These are phyloP conservation scores for Melospiza melodia DNA, from an alignment of 2,113 vertebrate genomes.

Conservation along the genomic window DNA sequence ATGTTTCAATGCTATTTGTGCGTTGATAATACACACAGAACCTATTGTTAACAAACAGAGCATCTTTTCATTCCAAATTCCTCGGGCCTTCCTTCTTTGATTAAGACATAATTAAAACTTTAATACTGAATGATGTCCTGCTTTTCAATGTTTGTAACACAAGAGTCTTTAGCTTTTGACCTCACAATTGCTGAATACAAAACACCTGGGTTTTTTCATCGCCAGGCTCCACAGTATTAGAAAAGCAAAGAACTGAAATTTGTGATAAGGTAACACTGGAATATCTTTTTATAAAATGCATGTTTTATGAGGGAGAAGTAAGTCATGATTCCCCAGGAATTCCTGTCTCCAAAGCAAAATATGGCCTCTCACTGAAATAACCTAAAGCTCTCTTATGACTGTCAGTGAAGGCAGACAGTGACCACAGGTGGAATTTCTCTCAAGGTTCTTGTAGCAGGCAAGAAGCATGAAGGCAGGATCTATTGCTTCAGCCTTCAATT, in stretches of 20 bases:
- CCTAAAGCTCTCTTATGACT: neutral
- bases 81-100: neutral
- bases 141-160: neutral
- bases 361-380: neutral
- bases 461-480: neutral
- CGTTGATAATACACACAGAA: neutral
- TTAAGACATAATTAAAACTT: neutral
- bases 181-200: neutral
- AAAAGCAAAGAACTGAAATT: neutral
- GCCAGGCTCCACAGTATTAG: neutral
- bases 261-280: neutral
- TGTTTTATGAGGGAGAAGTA: neutral
- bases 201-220: neutral
- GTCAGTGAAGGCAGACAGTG: neutral
- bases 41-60: neutral
- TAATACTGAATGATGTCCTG: neutral
- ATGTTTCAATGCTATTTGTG: neutral
- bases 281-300: neutral
- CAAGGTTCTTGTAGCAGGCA: neutral
- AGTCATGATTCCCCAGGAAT: neutral
- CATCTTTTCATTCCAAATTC: neutral
- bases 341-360: neutral
- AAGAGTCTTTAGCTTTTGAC: neutral
- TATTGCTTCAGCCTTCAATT: neutral
- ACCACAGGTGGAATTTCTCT: neutral